Base-by-base conservation (phyloP, 2,113 vertebrate genomes). In the Triplophysa dalaica region DNA sequence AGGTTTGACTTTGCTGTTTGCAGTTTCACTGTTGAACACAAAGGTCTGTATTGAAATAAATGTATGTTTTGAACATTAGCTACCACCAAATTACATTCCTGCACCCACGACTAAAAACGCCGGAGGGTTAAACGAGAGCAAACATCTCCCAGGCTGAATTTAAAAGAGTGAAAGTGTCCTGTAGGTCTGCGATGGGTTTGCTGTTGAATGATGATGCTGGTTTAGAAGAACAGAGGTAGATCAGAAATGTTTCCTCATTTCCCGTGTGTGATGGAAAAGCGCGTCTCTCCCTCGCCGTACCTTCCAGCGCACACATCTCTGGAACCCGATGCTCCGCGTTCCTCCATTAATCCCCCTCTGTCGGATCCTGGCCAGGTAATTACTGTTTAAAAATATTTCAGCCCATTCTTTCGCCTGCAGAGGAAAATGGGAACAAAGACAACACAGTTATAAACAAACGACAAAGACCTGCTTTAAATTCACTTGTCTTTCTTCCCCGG, bases 331-430 rank as follows among this genome's bases (percentile, higher is more conserved):
- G 94, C 95, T 95, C 94, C 92, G 91, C 94, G 93, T 92, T 94
- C 95, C 93, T 92, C 96, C 96, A 96, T 97, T 96, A 97, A 99
- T 98, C 95, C 97, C 96, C 89, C 72, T 94, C 94, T 89, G 94
- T 95, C 93, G 94, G 94, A 98, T 93, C 91, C 94, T 90, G 93
- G 97, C 97, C 96, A 98, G 96, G 95, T 99, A 99, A 97, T 98
- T 98, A 96, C 94, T 93, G 95, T 98, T 98, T 95, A 98, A 97
- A 98, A 98, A 99, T 91, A 99, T 95, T 95, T 98, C 96, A 95
- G 98, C 95, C 97, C 93, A 95, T 95, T 97, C 96, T 94, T 94
- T 95, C 88, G 93, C 93, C 87, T 43, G 72, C 79, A 88, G 86
- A 93, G 91, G 89, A 90, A 90, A 91, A 84, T 7, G 77, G 84